Base-by-base conservation (phyloP, 2,888 invertebrate species). In the Galerucella calmariensis region DNA sequence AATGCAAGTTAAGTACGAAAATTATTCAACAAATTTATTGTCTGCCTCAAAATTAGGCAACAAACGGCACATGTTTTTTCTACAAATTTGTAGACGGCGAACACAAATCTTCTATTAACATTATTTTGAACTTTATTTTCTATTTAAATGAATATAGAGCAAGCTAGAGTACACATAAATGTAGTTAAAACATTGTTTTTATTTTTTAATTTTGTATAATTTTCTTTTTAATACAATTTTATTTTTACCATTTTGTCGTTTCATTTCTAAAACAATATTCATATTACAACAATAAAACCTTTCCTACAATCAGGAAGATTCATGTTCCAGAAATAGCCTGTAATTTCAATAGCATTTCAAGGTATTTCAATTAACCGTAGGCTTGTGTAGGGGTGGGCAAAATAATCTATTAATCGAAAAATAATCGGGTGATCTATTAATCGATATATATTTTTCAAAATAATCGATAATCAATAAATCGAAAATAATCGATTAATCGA, bases 201-300 rank as follows among this genome's bases (percentile, higher is more conserved):
- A 83, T 85, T 86, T 85, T 85, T 85, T 82, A 84, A 83, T 86
- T 85, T 86, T 86, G 85, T 86, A 86, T 86, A 86, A 85, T 86
- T 85, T 80, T 85, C 84, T 82, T 83, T 86, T 86, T 84, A 86
- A 86, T 86, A 86, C 85, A 86, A 82, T 84, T 86, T 85, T 86
- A 85, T 86, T 86, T 86, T 86, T 86, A 84, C 82, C 82, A 82
- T n/a, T 12, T 27, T 53, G 41, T 48, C 44, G 20, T 61, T 62
- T 74, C 65, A 11, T 53, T 73, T 68, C 61, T 46, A 56, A n/a
- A 16, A 14, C 48, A 59, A 56, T n/a, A 12, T 2, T 53, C 0
- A 24, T 16, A 58, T 58, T 58, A 24, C 5, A 24, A 58, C n/a
- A 12, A 16, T 41, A 41, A 41, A 41, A 41, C 35, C 1, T 0